phyloP scores from a whole-genome alignment of 2,888 invertebrate genomes.

The Amblyjoppa proteus region DNA sequence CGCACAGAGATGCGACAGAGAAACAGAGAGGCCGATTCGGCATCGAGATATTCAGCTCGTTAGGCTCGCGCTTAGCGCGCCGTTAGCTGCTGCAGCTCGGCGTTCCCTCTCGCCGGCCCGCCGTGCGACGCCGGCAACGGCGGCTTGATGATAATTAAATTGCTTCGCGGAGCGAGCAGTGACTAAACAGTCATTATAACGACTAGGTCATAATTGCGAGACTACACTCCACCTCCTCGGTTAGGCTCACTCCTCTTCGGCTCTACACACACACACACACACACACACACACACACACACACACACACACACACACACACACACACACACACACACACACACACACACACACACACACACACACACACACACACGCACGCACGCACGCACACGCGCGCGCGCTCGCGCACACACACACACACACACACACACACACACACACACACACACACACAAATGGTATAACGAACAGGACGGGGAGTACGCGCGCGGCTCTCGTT shows the following conservation, averaged over 20 bases:
- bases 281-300: background rate
- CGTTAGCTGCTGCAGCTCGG: slow-evolving; percentile 33
- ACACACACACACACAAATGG: no score
- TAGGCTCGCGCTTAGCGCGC: slow-evolving; percentile 61
- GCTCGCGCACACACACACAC: background rate
- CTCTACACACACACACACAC: background rate
- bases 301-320: no score
- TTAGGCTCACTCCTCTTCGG: slow-evolving; percentile 8
- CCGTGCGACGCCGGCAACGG: slow-evolving; percentile 55
- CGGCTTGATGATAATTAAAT: slow-evolving; percentile 80
- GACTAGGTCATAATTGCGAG: slow-evolving; percentile 81
- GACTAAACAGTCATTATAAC: slow-evolving; percentile 83
- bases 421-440: background rate
- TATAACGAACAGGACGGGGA: slow-evolving; percentile 72
- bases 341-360: background rate
- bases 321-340: no score
- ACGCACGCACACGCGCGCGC: no score
- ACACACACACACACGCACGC: background rate
- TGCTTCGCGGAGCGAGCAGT: slow-evolving; percentile 78
- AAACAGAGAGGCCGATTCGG: slow-evolving; percentile 62
- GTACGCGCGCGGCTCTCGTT: slow-evolving; percentile 49
- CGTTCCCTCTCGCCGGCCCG: slow-evolving; percentile 25
- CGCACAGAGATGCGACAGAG: slow-evolving; percentile 26
- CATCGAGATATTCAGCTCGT: slow-evolving; percentile 72
- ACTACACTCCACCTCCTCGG: slow-evolving; percentile 63